Conservation (phyloP, 2,888 invertebrate genomes). For the Oeneis ivallda region DNA sequence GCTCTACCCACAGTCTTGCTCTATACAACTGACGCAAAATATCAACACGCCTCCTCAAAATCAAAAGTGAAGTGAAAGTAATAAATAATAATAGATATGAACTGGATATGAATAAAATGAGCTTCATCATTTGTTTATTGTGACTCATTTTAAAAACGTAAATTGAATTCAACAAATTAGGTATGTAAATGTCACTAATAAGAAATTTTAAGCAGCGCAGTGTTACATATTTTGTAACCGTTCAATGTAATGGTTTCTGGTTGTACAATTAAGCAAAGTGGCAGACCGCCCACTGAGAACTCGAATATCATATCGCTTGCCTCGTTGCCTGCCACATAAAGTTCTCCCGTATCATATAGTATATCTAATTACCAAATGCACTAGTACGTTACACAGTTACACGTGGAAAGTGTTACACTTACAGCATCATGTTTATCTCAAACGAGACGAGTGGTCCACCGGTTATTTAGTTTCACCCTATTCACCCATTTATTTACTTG, state of each 20-base stretch:
- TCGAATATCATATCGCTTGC: conserved; percentile 40
- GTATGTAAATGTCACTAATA: neutral
- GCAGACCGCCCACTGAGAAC: conserved; percentile 44
- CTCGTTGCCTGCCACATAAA: conserved; percentile 37
- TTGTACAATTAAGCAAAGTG: conserved; percentile 42
- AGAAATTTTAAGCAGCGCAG: conserved; percentile 22
- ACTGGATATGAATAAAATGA: too few species aligned
- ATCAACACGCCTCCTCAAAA: neutral
- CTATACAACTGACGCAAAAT: neutral
- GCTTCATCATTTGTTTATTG: neutral
- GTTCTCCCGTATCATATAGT: conserved; percentile 44
- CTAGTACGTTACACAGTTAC: conserved; percentile 26
- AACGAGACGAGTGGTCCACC: conserved; percentile 18
- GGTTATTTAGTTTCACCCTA: conserved; percentile 7
- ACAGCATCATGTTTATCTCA: conserved; percentile 23
- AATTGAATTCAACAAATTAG: neutral
- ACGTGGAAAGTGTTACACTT: conserved; percentile 28
- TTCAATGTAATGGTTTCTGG: conserved; percentile 33
- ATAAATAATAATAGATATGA: too few species aligned
- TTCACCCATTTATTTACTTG: neutral
- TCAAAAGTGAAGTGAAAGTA: conserved; percentile 1
- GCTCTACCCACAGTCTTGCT: too few species aligned
- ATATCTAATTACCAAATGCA: conserved; percentile 42
- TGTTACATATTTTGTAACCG: conserved; percentile 17
- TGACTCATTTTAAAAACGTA: neutral